Evolutionary conservation across 2,888 invertebrate species (phyloP).

Genomic region (Scotopteryx bipunctaria): DNA sequence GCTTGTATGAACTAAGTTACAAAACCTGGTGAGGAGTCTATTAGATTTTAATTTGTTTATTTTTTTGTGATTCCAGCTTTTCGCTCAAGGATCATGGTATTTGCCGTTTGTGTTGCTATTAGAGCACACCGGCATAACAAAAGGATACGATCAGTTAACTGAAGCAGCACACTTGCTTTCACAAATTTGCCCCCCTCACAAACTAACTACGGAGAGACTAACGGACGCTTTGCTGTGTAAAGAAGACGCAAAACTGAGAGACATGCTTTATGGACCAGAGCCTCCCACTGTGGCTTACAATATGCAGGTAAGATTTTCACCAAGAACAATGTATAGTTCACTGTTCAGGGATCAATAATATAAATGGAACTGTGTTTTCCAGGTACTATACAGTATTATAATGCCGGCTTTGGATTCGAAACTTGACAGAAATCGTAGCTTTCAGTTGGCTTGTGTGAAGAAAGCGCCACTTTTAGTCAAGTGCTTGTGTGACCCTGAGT

Average conservation of each 20-base stretch:
- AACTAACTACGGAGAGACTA: conserved; percentile 80
- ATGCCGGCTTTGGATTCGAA: conserved; percentile 95
- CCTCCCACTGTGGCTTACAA: conserved; percentile 80
- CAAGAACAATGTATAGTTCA: not conserved
- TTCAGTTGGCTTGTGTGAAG: conserved; percentile 85
- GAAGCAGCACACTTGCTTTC: conserved; percentile 92
- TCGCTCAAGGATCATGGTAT: conserved; percentile 91
- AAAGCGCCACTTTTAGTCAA: conserved; percentile 79
- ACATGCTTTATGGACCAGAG: conserved; percentile 75
- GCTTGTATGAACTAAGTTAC: too few species aligned
- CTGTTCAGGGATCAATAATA: not conserved
- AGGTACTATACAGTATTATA: conserved; percentile 93
- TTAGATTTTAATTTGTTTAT: not conserved
- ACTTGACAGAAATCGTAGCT: conserved; percentile 85
- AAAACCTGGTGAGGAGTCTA: too few species aligned
- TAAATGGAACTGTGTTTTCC: conserved; percentile 7
- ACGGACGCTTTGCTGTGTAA: conserved; percentile 72
- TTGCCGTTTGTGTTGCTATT: conserved; percentile 92
- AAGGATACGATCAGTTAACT: conserved; percentile 90
- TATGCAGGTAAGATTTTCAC: conserved; percentile 58
- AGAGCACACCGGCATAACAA: conserved; percentile 93
- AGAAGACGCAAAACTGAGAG: conserved; percentile 70
- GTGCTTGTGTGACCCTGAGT: conserved; percentile 76
- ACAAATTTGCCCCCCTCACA: conserved; percentile 91
- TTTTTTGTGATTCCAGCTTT: conserved; percentile 81